These are phyloP conservation scores for Crotophaga sulcirostris DNA, from an alignment of 2,113 vertebrate species.

Conservation along the genomic window DNA sequence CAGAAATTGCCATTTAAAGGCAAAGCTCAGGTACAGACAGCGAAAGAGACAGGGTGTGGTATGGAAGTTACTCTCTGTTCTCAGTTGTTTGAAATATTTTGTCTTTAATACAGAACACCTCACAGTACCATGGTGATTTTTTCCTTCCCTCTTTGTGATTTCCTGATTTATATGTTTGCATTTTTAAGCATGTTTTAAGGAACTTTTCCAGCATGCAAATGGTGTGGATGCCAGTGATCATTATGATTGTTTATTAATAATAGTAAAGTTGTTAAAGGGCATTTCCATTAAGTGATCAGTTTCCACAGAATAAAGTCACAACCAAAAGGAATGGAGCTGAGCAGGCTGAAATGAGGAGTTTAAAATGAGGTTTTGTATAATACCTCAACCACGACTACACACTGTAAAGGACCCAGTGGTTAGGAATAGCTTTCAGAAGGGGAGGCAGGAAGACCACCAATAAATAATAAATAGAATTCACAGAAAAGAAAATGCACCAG, in stretches of 20 bases:
- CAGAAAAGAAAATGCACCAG: neutral
- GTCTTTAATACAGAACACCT: neutral
- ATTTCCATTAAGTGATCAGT: neutral
- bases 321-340: slow-evolving; percentile 13
- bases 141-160: slow-evolving; percentile 1
- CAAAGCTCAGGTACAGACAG: neutral
- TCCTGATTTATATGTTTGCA: slow-evolving; percentile 37
- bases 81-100: neutral
- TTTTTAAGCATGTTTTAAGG: slow-evolving; percentile 69
- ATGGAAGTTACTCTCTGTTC: neutral
- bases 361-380: neutral
- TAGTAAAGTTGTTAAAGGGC: neutral
- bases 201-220: slow-evolving; percentile 61
- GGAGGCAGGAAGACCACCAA: neutral
- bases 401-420: neutral
- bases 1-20: neutral
- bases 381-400: neutral
- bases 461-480: neutral
- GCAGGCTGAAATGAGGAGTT: neutral
- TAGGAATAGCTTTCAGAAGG: neutral
- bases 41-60: neutral
- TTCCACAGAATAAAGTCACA: slow-evolving; percentile 20
- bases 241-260: slow-evolving; percentile 44
- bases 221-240: slow-evolving; percentile 30
- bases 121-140: neutral